These are phyloP conservation scores for Caenorhabditis afra DNA, from an alignment of 2,888 invertebrate genomes.

Conservation along the genomic window DNA sequence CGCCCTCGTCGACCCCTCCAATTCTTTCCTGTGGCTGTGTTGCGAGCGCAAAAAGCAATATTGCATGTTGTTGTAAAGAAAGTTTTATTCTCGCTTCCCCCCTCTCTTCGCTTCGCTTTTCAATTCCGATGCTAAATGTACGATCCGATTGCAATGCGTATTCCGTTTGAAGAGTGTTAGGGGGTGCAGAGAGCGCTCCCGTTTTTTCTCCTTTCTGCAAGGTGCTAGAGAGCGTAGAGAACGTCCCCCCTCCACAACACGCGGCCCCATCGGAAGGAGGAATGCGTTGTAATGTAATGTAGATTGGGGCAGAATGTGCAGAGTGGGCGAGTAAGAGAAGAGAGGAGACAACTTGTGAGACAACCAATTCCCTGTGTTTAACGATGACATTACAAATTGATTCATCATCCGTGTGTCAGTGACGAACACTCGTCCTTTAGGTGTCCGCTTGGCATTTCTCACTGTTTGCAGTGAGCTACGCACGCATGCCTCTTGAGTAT, in stretches of 20 bases:
- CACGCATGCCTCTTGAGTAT: background rate
- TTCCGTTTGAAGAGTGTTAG: constrained; percentile 5
- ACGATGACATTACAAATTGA: background rate
- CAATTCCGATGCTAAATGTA: constrained; percentile 7
- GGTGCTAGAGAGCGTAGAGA: too few species aligned
- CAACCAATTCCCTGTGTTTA: background rate
- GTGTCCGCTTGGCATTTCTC: background rate
- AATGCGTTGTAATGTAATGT: background rate
- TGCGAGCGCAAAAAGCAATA: constrained; percentile 30
- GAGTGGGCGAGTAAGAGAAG: background rate
- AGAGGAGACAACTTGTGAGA: background rate
- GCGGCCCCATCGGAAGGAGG: too few species aligned
- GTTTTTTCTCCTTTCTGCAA: background rate
- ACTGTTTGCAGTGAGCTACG: background rate
- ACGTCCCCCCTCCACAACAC: too few species aligned
- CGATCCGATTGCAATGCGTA: constrained; percentile 1
- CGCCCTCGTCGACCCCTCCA: background rate
- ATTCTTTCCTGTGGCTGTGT: background rate
- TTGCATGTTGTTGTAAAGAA: constrained; percentile 42
- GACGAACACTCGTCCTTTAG: background rate
- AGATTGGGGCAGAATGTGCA: background rate
- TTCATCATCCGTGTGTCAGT: background rate
- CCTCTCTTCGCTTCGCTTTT: constrained; percentile 6
- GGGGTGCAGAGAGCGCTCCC: background rate
- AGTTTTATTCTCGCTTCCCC: background rate